phyloP scores from a whole-genome alignment of 2,797 vertebrate genomes.

The Hyperoplus immaculatus region DNA sequence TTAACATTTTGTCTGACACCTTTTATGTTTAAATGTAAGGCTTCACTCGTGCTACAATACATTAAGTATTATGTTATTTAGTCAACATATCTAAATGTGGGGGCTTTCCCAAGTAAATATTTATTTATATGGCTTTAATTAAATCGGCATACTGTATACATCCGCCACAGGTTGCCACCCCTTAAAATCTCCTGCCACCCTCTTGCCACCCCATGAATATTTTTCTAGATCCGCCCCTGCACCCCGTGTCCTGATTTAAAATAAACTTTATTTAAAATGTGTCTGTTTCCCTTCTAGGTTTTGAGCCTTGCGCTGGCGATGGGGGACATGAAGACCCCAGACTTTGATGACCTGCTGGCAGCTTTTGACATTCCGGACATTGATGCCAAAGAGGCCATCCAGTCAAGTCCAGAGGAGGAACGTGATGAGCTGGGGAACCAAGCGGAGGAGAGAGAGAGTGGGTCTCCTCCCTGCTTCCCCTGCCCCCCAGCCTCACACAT shows the following conservation, averaged over 20 bases:
- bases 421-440: constrained; percentile 62
- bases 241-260: background rate
- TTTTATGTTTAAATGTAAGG: too few relatives aligned
- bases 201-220: too few relatives aligned
- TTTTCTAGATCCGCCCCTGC: too few relatives aligned
- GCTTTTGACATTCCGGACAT: constrained; percentile 98
- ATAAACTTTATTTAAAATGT: background rate
- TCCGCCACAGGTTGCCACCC: too few relatives aligned
- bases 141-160: too few relatives aligned
- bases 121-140: too few relatives aligned
- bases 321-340: constrained; percentile 99
- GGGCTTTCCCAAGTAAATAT: too few relatives aligned
- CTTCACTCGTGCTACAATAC: too few relatives aligned
- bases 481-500: constrained; percentile 59
- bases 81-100: too few relatives aligned
- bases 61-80: too few relatives aligned
- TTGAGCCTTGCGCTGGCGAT: constrained; percentile 82
- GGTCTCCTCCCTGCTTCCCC: constrained; percentile 70
- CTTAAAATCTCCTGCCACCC: too few relatives aligned
- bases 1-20: too few relatives aligned
- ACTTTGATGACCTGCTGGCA: constrained; percentile 97
- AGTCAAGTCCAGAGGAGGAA: constrained; percentile 89
- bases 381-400: constrained; percentile 96
- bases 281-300: constrained; percentile 70
- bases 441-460: constrained; percentile 30